A percentile compares a stretch with the other conserved stretches of the same genome.
These are phyloP conservation scores for Trypoxylus dichotomus DNA, from an alignment of 1,140 invertebrate genomes.

Conservation along the genomic window DNA sequence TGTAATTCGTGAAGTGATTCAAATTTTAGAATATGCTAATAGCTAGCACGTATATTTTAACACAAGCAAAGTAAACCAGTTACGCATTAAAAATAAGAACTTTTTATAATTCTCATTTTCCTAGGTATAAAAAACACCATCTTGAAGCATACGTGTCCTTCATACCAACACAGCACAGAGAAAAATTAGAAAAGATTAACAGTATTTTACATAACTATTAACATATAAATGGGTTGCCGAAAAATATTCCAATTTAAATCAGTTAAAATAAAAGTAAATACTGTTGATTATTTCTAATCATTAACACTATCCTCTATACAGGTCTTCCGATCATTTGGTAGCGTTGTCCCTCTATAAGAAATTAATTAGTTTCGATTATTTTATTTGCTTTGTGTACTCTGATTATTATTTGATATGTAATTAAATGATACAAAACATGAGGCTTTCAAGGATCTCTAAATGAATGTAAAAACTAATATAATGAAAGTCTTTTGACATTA, in stretches of 20 bases:
- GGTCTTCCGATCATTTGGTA: slow-evolving; percentile 33
- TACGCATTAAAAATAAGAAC: not conserved
- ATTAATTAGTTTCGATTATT: slow-evolving; percentile 23
- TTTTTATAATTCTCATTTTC: not conserved
- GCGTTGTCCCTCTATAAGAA: slow-evolving; percentile 26
- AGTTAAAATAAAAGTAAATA: not conserved
- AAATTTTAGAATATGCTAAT: not conserved
- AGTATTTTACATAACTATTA: not conserved
- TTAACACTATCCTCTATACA: slow-evolving; percentile 10
- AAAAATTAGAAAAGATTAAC: not conserved
- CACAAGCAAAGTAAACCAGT: slow-evolving; percentile 12
- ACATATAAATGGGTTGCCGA: not conserved
- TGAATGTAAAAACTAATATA: slow-evolving; percentile 36
- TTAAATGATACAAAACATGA: slow-evolving; percentile 33
- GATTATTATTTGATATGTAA: not conserved
- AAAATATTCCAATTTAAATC: not conserved
- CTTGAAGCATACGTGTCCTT: not conserved
- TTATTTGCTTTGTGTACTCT: not conserved
- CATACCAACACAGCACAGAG: not conserved
- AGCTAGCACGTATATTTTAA: not conserved
- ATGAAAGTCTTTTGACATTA: slow-evolving; percentile 48
- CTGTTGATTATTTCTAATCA: slow-evolving; percentile 11
- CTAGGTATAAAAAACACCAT: not conserved
- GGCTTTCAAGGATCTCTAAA: slow-evolving; percentile 54
- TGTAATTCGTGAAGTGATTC: not conserved